Conservation (phyloP, 2,113 vertebrate species). For the Rattus rattus region DNA sequence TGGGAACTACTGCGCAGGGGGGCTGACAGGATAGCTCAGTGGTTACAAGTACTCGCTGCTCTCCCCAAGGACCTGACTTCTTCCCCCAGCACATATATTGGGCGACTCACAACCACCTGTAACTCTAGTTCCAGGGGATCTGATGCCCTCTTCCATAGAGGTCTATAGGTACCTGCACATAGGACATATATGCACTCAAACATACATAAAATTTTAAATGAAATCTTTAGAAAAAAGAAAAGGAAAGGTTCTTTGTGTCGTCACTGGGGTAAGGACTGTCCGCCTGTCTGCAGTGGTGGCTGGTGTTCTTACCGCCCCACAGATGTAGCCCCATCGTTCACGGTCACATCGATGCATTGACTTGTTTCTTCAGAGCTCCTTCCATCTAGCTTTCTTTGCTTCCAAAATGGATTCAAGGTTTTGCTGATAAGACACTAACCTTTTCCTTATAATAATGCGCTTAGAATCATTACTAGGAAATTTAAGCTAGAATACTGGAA, state of each 20-base stretch:
- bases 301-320: not conserved
- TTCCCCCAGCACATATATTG: not conserved
- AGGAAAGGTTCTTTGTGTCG: not conserved
- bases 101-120: no score
- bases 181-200: not conserved
- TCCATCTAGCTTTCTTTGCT: not conserved
- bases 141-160: not conserved
- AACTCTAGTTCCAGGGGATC: not conserved
- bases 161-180: not conserved
- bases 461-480: conserved; percentile 26
- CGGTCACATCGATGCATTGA: not conserved
- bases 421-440: not conserved
- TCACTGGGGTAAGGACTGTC: not conserved
- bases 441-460: not conserved
- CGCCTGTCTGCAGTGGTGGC: not conserved
- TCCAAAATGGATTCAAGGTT: not conserved
- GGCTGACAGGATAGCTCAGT: not conserved
- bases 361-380: not conserved
- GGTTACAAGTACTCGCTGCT: not conserved
- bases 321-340: not conserved
- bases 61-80: not conserved
- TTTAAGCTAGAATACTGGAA: conserved; percentile 56
- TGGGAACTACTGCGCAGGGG: not conserved
- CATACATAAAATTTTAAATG: not conserved
- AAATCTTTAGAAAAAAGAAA: not conserved